Conservation (phyloP, 2,888 invertebrate genomes). For the Byasa hedistus region DNA sequence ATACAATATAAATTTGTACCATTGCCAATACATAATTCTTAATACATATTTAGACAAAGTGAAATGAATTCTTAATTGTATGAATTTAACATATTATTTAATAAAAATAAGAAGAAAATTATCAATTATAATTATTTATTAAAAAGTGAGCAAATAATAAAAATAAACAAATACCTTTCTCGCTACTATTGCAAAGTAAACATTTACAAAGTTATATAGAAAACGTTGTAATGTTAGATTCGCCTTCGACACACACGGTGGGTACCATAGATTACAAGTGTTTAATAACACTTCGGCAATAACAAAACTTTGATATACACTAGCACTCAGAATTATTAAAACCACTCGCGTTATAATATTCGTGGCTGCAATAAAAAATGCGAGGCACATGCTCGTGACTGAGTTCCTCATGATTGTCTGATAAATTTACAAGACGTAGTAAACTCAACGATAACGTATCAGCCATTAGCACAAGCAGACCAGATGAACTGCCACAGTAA, state of each 20-base stretch:
- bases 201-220: constrained; percentile 28
- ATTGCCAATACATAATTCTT: too few relatives aligned
- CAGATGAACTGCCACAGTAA: constrained; percentile 8
- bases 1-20: too few relatives aligned
- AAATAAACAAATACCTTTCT: constrained; percentile 19
- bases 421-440: constrained; percentile 16
- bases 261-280: constrained; percentile 61
- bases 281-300: constrained; percentile 66
- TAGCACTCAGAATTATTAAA: constrained; percentile 59
- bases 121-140: too few relatives aligned
- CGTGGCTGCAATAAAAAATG: constrained; percentile 53
- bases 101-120: too few relatives aligned
- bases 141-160: too few relatives aligned
- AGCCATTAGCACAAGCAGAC: constrained; percentile 8
- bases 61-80: too few relatives aligned
- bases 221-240: constrained; percentile 23
- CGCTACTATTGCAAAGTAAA: constrained; percentile 28
- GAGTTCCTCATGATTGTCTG: constrained; percentile 25
- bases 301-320: constrained; percentile 65
- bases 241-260: constrained; percentile 53
- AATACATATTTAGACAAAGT: too few relatives aligned
- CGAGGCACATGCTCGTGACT: constrained; percentile 20
- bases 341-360: constrained; percentile 56
- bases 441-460: constrained; percentile 4
- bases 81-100: too few relatives aligned